Evolutionary conservation across 2,888 invertebrate species (phyloP), one percentile per base, ranked within the genome.

Genomic region (Cremastinae sp.): DNA sequence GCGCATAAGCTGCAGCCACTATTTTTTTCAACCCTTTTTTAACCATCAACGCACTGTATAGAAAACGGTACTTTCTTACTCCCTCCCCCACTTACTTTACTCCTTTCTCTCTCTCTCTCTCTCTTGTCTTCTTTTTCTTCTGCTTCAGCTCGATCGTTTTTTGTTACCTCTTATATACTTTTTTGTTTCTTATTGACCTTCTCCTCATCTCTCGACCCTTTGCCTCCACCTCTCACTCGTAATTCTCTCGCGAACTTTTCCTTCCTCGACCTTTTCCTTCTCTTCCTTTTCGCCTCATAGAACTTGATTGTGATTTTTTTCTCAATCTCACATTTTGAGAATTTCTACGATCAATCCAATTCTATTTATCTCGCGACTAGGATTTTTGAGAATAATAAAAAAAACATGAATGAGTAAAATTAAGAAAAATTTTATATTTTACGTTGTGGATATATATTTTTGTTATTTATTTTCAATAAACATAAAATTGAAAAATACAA

Each of bases 1-100:
- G 88, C 85, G 84, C 87, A 85, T 87, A 87, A 88, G 88, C 87
- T 87, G 84, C 85, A 84, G 84, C 88, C 86, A 86, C 88, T 85
- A 85, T 87, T 88, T 89, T 84, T 86, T 87, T 86, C 86, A 86
- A 88, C 87, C 85, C 86, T 28, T 2, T 5, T 88, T 86, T 88
- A n/a, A n/a, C n/a, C n/a, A n/a, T 84, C 85, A 86, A 83, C 86
- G 83, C 84, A 85, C 84, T 81, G 69, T 71, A 81, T 85, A 83
- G 83, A 85, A 74, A 86, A 85, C 86, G 84, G 83, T 83, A 84
- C 84, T 80, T 78, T 75, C 80, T 78, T 78, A 68, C 77, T 64
- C 81, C 72, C 72, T 76, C 68, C 55, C 53, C 7, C 66, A 66
- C 66, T 43, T 22, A 51, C 47, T n/a, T 64, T 56, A 14, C 39